These are phyloP conservation scores for Drosophila demipolita DNA, from an alignment of 2,888 invertebrate species.

Conservation along the genomic window DNA sequence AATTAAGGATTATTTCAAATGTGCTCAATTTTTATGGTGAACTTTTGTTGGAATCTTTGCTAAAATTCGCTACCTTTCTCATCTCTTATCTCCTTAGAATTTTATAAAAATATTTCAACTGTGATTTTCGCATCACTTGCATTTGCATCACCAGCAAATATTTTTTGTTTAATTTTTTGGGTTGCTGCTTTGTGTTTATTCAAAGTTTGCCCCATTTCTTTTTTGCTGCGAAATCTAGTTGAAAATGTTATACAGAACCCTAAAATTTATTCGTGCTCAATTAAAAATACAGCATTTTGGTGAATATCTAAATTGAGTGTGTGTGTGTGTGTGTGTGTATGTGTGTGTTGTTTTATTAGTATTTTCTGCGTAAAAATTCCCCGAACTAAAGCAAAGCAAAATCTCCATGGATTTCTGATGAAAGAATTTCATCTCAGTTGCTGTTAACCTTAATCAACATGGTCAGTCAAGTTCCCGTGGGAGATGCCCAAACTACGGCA, in stretches of 20 bases:
- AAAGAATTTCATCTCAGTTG: constrained; percentile 49
- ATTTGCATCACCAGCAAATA: neutral
- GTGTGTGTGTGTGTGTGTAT: neutral
- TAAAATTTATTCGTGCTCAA: constrained; percentile 40
- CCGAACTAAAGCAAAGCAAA: constrained; percentile 25
- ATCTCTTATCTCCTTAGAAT: neutral
- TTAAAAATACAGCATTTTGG: constrained; percentile 50
- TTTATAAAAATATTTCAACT: neutral
- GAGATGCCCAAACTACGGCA: constrained; percentile 22
- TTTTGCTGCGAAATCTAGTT: neutral
- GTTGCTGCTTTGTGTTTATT: neutral
- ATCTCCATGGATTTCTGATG: constrained; percentile 45
- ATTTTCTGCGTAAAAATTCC: constrained; percentile 34
- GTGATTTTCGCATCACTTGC: neutral
- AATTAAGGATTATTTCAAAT: neutral
- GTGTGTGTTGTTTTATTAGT: neutral
- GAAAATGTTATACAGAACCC: constrained; percentile 12
- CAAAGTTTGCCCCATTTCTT: neutral
- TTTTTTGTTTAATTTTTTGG: neutral
- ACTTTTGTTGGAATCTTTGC: neutral
- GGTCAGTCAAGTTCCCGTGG: constrained; percentile 38
- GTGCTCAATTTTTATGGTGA: neutral
- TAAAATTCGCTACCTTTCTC: neutral
- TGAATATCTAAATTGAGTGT: neutral
- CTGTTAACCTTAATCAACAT: constrained; percentile 65